Percentiles rank a stretch among this genome's conserved stretches.
These are phyloP conservation scores for Pavo muticus DNA, from an alignment of 2,113 vertebrate genomes.

Conservation along the genomic window DNA sequence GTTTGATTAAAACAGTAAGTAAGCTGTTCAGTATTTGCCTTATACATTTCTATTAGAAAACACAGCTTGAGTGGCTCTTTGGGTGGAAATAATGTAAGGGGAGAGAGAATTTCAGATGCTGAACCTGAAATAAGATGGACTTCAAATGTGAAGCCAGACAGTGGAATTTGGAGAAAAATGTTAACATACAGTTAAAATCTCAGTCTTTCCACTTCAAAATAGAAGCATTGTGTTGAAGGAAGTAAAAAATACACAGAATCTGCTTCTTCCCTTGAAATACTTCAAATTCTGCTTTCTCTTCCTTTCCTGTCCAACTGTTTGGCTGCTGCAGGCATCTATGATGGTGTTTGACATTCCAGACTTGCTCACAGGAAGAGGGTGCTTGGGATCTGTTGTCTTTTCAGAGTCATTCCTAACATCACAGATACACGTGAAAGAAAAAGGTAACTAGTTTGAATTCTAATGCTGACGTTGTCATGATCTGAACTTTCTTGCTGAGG, in stretches of 20 bases:
- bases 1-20: constrained; percentile 92
- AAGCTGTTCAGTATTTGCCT: neutral
- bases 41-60: neutral
- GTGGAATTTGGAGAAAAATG: neutral
- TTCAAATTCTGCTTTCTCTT: neutral
- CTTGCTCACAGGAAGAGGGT: constrained; percentile 76
- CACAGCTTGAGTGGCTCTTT: neutral
- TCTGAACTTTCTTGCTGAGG: neutral
- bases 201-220: accelerated
- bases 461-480: accelerated
- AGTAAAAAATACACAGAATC: neutral
- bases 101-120: neutral
- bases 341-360: constrained; percentile 91
- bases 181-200: neutral
- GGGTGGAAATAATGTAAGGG: accelerated
- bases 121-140: neutral
- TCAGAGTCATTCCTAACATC: constrained; percentile 96
- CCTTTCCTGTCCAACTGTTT: neutral
- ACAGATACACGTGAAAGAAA: constrained; percentile 90
- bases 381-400: constrained; percentile 92
- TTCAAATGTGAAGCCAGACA: neutral
- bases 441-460: constrained; percentile 71
- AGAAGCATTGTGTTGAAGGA: neutral
- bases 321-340: constrained; percentile 84
- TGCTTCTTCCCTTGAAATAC: neutral